Base-by-base conservation (phyloP, 2,113 vertebrate genomes). In the Zootoca vivipara region DNA sequence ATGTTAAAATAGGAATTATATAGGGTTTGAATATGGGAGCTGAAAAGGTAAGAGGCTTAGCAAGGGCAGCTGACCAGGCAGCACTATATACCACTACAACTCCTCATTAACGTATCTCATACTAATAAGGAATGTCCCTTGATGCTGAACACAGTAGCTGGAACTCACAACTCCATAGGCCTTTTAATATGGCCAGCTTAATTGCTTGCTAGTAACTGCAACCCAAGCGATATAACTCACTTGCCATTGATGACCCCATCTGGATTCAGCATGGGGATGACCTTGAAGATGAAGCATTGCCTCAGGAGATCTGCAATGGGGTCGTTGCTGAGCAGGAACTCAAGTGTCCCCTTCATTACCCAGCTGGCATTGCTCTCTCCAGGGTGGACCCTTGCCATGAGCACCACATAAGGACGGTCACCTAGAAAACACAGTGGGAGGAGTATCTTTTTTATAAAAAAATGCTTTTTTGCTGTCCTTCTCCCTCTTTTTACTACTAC, bases 321-420 rank as follows among this genome's bases (percentile, higher is more conserved):
- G 67, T 98, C 97, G 0, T 2, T 91, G 90, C 98, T 98, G 92
- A 97, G 96, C 5, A 99, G 97, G 91, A 99, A 99, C 92, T 98
- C 98, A 94, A 99, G 90, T 2, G 98, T 97, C 1, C 99, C 99
- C 94, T 98, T 99, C 98, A 99, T 98, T 78, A 99, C 98, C 99
- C 98, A 99, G 35, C 98, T 99, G 92, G 98, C 96, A 46, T 99
- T 99, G 92, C 98, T 98, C 93, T 99, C 99, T 0, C 99, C 98
- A 0, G 99, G 98, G 90, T 99, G 99, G 35, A 99, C 98, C 0
- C 98, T 96, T 3, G 97, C 97, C 0, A 97, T 97, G 35, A 99
- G 96, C 64, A 99, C 96, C 40, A 98, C 96, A 6, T 96, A 98
- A 1, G 97, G 97, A 4, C 98, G 98, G 56, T 79, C 97, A 67